phyloP scores from a whole-genome alignment of 1,140 invertebrate genomes.

The Eufriesea mexicana region DNA sequence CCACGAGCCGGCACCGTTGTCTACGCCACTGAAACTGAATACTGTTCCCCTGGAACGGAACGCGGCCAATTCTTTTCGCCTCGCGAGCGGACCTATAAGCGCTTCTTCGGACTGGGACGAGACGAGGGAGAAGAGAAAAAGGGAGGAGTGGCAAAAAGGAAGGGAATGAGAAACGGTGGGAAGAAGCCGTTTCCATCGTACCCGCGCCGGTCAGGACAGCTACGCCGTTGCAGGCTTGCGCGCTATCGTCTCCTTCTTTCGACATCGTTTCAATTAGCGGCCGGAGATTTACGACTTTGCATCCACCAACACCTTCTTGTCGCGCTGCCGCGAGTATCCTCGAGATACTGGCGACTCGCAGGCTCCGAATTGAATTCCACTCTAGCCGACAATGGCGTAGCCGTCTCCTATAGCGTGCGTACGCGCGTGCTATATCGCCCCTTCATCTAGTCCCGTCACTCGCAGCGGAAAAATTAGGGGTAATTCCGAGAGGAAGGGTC shows the following conservation, averaged over 20 bases:
- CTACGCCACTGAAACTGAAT: constrained; percentile 39
- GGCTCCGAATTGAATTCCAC: constrained; percentile 59
- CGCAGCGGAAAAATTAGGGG: constrained; percentile 39
- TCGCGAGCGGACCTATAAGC: background rate
- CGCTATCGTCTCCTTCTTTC: constrained; percentile 54
- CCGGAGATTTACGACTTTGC: constrained; percentile 65
- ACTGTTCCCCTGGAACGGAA: background rate
- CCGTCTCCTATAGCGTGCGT: background rate
- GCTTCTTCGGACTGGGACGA: background rate
- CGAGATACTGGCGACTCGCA: constrained; percentile 56
- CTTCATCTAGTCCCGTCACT: constrained; percentile 25
- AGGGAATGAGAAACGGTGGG: background rate
- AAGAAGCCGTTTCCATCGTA: constrained; percentile 16
- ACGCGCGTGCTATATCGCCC: constrained; percentile 16
- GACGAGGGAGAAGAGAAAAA: background rate
- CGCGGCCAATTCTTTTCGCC: background rate
- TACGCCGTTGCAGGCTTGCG: background rate
- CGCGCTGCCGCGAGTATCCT: constrained; percentile 19
- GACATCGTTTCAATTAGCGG: constrained; percentile 67
- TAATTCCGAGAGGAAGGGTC: constrained; percentile 20
- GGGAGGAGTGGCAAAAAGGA: background rate
- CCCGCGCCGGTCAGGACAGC: no score
- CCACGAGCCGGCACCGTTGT: background rate
- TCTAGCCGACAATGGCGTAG: constrained; percentile 37
- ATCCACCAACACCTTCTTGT: constrained; percentile 58